Conservation (phyloP, 2,888 invertebrate species). For the Philereme transversata region DNA sequence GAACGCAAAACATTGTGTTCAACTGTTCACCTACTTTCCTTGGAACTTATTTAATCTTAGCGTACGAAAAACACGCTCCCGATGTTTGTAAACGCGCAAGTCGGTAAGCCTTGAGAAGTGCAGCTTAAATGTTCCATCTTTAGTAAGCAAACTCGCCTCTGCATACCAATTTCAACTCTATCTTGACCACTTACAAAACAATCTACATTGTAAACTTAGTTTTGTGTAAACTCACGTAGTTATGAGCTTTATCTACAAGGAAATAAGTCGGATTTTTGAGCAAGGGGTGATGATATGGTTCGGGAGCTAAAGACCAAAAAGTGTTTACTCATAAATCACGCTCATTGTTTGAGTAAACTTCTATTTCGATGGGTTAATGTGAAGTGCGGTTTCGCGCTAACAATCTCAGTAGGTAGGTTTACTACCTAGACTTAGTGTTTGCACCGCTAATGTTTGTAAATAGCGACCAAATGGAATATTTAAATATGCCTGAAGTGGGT, state of each 20-base stretch:
- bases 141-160: conserved; percentile 39
- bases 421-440: conserved; percentile 23
- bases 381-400: conserved; percentile 69
- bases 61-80: conserved; percentile 63
- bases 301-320: conserved; percentile 60
- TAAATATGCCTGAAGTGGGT: background rate
- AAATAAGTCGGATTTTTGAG: conserved; percentile 50
- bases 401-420: conserved; percentile 59
- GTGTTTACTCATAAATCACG: conserved; percentile 81
- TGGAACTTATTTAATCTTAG: conserved; percentile 72
- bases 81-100: conserved; percentile 75
- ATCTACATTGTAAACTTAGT: conserved; percentile 7
- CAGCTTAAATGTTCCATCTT: conserved; percentile 72
- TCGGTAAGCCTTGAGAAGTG: conserved; percentile 72
- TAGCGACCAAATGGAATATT: conserved; percentile 21
- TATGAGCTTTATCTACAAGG: conserved; percentile 43
- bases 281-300: conserved; percentile 51
- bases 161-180: conserved; percentile 47
- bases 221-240: conserved; percentile 27
- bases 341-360: conserved; percentile 78
- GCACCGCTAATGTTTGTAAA: conserved; percentile 28
- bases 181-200: background rate
- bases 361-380: conserved; percentile 78
- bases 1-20: conserved; percentile 46
- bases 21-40: conserved; percentile 54